These are phyloP conservation scores for Tachysurus vachellii DNA, from an alignment of 2,113 vertebrate genomes.

Conservation along the genomic window DNA sequence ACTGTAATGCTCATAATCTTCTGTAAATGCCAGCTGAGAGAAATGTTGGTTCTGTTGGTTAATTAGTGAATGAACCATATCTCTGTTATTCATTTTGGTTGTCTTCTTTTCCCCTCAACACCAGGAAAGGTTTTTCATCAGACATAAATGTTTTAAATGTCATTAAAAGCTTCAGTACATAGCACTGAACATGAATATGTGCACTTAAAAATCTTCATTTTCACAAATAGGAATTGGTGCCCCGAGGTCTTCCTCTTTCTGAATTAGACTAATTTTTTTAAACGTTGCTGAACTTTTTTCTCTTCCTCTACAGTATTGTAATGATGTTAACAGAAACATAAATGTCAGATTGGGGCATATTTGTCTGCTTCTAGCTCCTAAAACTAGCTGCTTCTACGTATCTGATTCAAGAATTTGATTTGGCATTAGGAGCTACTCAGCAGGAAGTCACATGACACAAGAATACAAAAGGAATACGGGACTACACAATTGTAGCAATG, in stretches of 20 bases:
- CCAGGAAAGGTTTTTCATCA: neutral
- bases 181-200: neutral
- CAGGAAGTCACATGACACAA: neutral
- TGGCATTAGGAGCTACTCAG: neutral
- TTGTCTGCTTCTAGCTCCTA: neutral
- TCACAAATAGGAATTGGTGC: neutral
- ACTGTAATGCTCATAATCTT: neutral
- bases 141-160: neutral
- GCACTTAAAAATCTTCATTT: neutral
- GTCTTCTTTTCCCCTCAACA: neutral
- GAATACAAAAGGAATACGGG: neutral
- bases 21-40: neutral
- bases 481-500: neutral
- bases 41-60: neutral
- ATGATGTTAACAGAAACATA: neutral
- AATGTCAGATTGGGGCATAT: neutral
- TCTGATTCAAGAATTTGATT: neutral
- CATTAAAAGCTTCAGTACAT: neutral
- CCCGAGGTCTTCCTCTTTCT: neutral
- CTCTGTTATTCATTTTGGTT: neutral
- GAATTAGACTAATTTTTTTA: neutral
- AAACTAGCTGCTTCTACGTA: neutral
- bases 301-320: neutral
- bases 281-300: neutral
- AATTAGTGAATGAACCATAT: neutral